Evolutionary conservation across 1,140 invertebrate species (phyloP), one percentile per base, ranked within the genome.

Genomic region (Ridgeia piscesae): DNA sequence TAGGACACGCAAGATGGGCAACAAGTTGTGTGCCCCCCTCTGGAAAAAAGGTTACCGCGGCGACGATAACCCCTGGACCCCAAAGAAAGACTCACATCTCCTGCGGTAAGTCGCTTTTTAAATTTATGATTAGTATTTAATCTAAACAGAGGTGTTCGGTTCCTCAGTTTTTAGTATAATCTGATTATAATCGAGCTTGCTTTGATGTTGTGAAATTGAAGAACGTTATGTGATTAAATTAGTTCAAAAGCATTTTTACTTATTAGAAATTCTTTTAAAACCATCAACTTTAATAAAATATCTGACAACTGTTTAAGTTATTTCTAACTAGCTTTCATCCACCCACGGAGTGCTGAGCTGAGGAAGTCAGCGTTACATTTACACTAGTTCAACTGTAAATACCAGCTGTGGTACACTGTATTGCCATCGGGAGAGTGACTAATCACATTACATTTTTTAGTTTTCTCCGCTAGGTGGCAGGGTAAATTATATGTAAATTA

Each of bases 41-140:
- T 99, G 94, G 95, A 97, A 98, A 96, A 99, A 98, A 96, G 98
- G 97, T 94, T 99, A 99, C 97, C 97, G 98, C 95, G 98, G 98
- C 96, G 98, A 99, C 96, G 98, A 99, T 96, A 98, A 98, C 94
- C 98, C 98, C 6, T 95, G 95, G 95, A 93, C 95, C 33, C 93
- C 93, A 21, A 92, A 94, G 34, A 95, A 95, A 42, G 95, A 95
- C 92, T 95, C 95, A 31, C 98, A 99, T 97, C 97, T 99, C 94
- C 97, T 99, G 96, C 98, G 98, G 98, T 99, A 97, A 96, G 94
- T 91, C 35, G 6, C 31, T 88, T 58, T 27, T 88, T 33, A n/a
- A n/a, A n/a, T n/a, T n/a, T 92, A 58, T 2, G 33, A 33, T 34
- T 91, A 48, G 33, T 42, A 35, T 50, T 77, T 77, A 77, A 42